Conservation (phyloP, 2,113 vertebrate genomes). For the Elachura formosa region DNA sequence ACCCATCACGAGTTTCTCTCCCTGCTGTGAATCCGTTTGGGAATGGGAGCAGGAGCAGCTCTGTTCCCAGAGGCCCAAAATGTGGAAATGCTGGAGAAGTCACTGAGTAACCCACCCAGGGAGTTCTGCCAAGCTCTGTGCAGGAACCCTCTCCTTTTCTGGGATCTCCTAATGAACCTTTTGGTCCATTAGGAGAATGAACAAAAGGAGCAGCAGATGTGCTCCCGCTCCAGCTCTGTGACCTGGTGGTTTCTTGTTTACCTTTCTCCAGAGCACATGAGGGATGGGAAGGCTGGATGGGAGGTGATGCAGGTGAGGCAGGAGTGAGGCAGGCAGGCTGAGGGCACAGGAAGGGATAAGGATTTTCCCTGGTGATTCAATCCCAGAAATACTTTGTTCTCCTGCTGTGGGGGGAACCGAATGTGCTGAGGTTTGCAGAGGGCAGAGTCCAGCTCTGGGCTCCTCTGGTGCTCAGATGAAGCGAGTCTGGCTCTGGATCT, state of each 20-base stretch:
- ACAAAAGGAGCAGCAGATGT: neutral
- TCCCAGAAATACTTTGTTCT: neutral
- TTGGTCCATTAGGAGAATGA: too few species aligned
- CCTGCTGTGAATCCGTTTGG: neutral
- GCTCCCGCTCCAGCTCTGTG: neutral
- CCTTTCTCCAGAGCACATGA: neutral
- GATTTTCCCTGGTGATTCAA: neutral
- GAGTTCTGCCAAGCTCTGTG: slow-evolving; percentile 51
- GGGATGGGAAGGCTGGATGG: neutral
- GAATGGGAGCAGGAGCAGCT: neutral
- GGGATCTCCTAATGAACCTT: slow-evolving; percentile 10
- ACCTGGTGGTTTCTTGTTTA: neutral
- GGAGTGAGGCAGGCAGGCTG: neutral
- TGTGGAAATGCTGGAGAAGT: neutral
- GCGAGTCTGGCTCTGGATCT: neutral
- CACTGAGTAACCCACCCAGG: slow-evolving; percentile 16
- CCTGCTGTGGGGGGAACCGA: neutral
- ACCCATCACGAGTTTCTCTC: neutral
- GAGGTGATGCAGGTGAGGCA: neutral
- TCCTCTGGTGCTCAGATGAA: neutral
- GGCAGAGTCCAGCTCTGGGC: neutral
- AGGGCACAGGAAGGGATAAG: neutral
- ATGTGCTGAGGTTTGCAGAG: neutral
- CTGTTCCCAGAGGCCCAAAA: neutral
- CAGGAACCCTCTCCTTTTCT: neutral